Evolutionary conservation across 1,140 invertebrate species (phyloP), one percentile per base, ranked within the genome.

Genomic region (Ooceraea biroi): DNA sequence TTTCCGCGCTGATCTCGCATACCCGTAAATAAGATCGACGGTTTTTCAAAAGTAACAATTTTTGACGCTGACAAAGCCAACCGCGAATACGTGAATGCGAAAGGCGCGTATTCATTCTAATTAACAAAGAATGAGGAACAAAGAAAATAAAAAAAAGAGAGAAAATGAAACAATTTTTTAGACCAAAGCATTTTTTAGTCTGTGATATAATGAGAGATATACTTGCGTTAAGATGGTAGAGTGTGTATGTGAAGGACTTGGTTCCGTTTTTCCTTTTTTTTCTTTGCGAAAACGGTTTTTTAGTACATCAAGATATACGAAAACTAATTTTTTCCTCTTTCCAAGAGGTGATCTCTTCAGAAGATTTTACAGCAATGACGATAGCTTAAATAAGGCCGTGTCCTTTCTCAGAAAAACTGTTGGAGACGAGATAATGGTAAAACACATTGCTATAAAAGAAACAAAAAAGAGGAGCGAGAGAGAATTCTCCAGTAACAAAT

Each of bases 131-230:
- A 74, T 63, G 68, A 22, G 66, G 73, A 86, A 83, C 36, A 58
- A 85, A 88, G n/a, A 57, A 61, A 68, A 88, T 83, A 61, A 78
- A 55, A 80, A n/a, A 82, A 63, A 60, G 50, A 73, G 72, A 78
- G 68, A 71, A 68, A 91, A 88, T 46, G 72, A 85, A 55, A 92
- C 83, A 89, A 91, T 93, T 91, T 91, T 93, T 90, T 93, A 94
- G 92, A 94, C 94, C 94, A 94, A 94, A 94, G 94, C 93, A 94
- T 94, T 93, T 93, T 94, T 94, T 94, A 94, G 92, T 94, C 94
- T 94, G 94, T 94, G 94, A 94, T 94, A 94, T 91, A 89, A 91
- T 90, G 89, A 91, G 82, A 91, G 78, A 89, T 85, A 83, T 89
- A 86, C 83, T 90, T 91, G 82, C 88, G 84, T 91, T 90, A 85